Percentiles rank a stretch among this genome's conserved stretches.
Evolutionary conservation across 2,113 vertebrate genomes (phyloP).

Genomic region (Amia ocellicauda): DNA sequence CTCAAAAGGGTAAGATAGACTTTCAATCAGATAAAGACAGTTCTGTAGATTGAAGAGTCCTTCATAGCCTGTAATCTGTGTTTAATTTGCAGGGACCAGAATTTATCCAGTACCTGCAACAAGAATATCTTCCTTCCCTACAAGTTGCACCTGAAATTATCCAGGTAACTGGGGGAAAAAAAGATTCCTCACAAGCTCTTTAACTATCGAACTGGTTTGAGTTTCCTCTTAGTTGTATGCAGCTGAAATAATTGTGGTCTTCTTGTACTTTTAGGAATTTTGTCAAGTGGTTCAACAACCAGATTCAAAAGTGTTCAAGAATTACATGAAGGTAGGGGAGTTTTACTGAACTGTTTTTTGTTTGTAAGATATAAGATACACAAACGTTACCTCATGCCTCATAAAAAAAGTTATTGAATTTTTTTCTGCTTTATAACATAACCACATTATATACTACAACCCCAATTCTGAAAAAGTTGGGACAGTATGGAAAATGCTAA

Average conservation of each 20-base stretch:
- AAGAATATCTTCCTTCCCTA: constrained; percentile 92
- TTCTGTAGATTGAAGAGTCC: no score
- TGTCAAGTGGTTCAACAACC: constrained; percentile 95
- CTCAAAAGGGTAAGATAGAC: constrained; percentile 81
- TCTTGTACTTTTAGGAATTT: constrained; percentile 72
- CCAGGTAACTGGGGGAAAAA: no score
- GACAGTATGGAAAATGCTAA: no score
- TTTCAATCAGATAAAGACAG: no score
- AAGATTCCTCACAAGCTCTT: no score
- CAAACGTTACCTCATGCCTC: neutral
- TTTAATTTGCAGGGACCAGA: constrained; percentile 77
- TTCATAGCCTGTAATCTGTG: no score
- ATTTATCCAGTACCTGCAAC: constrained; percentile 92
- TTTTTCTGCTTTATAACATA: no score
- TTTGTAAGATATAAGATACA: neutral
- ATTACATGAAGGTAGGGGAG: constrained; percentile 88
- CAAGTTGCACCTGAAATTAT: constrained; percentile 91
- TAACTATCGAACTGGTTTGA: constrained; percentile 3
- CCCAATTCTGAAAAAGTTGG: no score
- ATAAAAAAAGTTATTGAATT: no score
- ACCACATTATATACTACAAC: no score
- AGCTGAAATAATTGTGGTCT: neutral
- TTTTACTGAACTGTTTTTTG: neutral
- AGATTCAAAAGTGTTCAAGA: constrained; percentile 95
- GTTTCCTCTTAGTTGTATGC: neutral